Percentiles rank a stretch among this genome's conserved stretches.
Conservation (phyloP, 1,140 invertebrate species). For the Ericerus pela region DNA sequence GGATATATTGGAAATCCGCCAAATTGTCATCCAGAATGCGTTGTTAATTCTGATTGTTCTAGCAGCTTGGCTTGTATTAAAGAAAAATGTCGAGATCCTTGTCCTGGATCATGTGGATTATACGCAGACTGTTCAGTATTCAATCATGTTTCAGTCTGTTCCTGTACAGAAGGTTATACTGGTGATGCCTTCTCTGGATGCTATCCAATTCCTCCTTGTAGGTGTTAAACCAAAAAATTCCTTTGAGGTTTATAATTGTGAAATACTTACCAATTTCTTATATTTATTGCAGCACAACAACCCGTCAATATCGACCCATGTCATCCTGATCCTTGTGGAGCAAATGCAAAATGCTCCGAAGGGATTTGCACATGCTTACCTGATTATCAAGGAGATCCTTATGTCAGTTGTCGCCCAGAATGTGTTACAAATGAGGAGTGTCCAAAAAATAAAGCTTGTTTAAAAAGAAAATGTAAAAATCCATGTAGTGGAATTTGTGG, state of each 20-base stretch:
- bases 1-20: slow-evolving; percentile 48
- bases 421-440: slow-evolving; percentile 38
- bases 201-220: slow-evolving; percentile 31
- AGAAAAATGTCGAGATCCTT: slow-evolving; percentile 56
- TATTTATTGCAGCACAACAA: slow-evolving; percentile 14
- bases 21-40: slow-evolving; percentile 54
- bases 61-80: slow-evolving; percentile 52
- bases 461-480: slow-evolving; percentile 36
- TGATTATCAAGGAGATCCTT: slow-evolving; percentile 41
- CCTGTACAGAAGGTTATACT: slow-evolving; percentile 38
- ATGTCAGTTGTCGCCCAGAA: slow-evolving; percentile 33
- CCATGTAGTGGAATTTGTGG: slow-evolving; percentile 39
- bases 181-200: slow-evolving; percentile 45
- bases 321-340: slow-evolving; percentile 50
- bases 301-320: slow-evolving; percentile 40
- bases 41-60: slow-evolving; percentile 54
- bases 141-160: slow-evolving; percentile 41
- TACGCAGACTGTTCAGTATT: slow-evolving; percentile 41
- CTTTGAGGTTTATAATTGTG: background rate
- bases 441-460: slow-evolving; percentile 33
- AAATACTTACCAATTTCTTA: background rate
- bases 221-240: background rate
- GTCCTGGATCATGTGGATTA: slow-evolving; percentile 52
- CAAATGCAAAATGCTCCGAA: slow-evolving; percentile 42
- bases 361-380: slow-evolving; percentile 35